phyloP scores from a whole-genome alignment of 2,888 invertebrate species.

The Harmothoe impar region DNA sequence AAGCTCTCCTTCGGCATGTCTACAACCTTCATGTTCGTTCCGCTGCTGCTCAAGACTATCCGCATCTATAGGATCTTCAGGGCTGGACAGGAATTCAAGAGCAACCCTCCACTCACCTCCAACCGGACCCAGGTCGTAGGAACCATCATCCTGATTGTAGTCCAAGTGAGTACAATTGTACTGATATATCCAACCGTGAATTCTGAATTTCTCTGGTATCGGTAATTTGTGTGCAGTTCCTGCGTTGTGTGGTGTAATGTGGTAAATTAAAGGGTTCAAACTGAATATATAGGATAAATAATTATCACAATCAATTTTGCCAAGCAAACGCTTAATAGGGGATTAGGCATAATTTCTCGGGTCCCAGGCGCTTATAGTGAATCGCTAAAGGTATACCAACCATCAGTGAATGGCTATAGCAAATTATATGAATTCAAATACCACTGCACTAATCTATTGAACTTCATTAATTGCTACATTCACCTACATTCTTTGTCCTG shows the following conservation, averaged over 20 bases:
- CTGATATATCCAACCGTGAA: too few species aligned
- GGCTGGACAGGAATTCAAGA: not conserved
- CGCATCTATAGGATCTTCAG: constrained; percentile 40
- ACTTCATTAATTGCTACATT: not conserved
- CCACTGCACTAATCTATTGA: not conserved
- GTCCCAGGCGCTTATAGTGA: too few species aligned
- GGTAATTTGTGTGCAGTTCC: too few species aligned
- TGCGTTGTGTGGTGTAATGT: too few species aligned
- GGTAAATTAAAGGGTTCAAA: too few species aligned
- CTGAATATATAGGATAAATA: too few species aligned
- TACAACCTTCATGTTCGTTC: constrained; percentile 2
- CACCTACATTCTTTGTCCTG: not conserved
- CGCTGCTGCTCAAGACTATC: constrained; percentile 24
- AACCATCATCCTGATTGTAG: not conserved
- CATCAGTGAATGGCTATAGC: not conserved
- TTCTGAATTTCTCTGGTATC: too few species aligned
- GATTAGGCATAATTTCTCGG: too few species aligned
- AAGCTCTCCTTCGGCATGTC: constrained; percentile 30
- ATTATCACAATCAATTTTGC: too few species aligned
- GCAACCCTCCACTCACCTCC: not conserved
- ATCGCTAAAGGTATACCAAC: too few species aligned
- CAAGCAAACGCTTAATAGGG: too few species aligned
- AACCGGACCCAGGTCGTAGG: not conserved
- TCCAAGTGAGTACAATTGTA: not conserved
- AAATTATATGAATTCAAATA: not conserved